These are phyloP conservation scores for Hypsibius dujardini DNA, from an alignment of 1,140 invertebrate genomes.

Conservation along the genomic window DNA sequence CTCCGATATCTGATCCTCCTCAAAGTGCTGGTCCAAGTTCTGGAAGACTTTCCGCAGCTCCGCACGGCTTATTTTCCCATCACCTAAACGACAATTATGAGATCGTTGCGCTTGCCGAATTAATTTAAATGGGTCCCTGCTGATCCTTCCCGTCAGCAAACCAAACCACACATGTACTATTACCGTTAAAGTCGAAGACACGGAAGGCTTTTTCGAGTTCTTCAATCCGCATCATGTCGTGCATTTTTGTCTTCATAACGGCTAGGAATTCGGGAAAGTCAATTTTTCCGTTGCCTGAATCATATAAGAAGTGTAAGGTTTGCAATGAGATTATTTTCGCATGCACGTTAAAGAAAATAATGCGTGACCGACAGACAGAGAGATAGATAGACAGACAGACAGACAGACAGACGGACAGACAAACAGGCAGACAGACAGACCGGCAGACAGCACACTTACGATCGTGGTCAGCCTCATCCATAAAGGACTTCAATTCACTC, in stretches of 20 bases:
- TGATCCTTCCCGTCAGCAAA: no score
- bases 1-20: slow-evolving; percentile 4
- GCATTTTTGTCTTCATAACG: slow-evolving; percentile 10
- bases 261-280: not conserved
- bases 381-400: no score
- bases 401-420: no score
- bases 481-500: not conserved
- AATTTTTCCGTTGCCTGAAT: slow-evolving; percentile 13
- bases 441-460: not conserved
- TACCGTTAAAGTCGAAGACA: not conserved
- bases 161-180: no score
- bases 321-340: not conserved
- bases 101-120: no score
- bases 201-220: slow-evolving; percentile 8
- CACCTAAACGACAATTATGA: not conserved
- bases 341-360: no score
- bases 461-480: not conserved
- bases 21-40: slow-evolving; percentile 5
- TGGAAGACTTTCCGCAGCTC: slow-evolving; percentile 7
- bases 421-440: no score
- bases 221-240: not conserved
- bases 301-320: not conserved
- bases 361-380: no score
- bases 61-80: not conserved
- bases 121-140: no score